Conservation (phyloP, 2,113 vertebrate genomes). For the Rhineura floridana region DNA sequence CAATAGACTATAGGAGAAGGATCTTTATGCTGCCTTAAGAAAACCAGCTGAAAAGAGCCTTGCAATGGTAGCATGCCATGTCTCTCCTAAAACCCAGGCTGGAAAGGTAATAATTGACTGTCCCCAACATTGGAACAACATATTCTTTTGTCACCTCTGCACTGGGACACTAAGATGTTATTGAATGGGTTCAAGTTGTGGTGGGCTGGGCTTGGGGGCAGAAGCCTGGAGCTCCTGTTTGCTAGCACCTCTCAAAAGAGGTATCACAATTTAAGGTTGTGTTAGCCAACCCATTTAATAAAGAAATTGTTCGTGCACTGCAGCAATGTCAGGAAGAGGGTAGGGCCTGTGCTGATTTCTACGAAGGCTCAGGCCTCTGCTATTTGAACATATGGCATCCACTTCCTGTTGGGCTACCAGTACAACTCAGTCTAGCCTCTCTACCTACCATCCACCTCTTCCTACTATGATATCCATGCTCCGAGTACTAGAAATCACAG, state of each 20-base stretch:
- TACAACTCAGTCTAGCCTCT: too few relatives aligned
- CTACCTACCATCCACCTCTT: too few relatives aligned
- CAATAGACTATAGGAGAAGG: too few relatives aligned
- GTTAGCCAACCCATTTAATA: background rate
- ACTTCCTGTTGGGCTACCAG: background rate
- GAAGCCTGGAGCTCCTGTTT: background rate
- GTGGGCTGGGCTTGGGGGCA: background rate
- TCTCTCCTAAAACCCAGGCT: background rate
- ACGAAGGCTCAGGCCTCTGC: background rate
- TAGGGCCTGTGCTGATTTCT: background rate
- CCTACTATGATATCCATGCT: too few relatives aligned
- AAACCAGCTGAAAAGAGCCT: background rate
- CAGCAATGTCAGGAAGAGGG: background rate
- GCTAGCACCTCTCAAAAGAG: too few relatives aligned
- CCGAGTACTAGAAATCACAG: too few relatives aligned
- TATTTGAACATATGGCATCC: too few relatives aligned
- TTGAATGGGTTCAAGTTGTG: background rate
- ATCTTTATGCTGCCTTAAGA: background rate
- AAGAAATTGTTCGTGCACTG: background rate
- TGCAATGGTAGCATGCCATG: background rate
- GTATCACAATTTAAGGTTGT: too few relatives aligned
- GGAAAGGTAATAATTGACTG: background rate
- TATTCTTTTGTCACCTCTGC: background rate
- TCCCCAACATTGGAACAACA: background rate
- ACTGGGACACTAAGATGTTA: background rate